Percentiles rank a stretch among this genome's conserved stretches.
Conservation (phyloP, 2,113 vertebrate genomes). For the Harpagus bidentatus region DNA sequence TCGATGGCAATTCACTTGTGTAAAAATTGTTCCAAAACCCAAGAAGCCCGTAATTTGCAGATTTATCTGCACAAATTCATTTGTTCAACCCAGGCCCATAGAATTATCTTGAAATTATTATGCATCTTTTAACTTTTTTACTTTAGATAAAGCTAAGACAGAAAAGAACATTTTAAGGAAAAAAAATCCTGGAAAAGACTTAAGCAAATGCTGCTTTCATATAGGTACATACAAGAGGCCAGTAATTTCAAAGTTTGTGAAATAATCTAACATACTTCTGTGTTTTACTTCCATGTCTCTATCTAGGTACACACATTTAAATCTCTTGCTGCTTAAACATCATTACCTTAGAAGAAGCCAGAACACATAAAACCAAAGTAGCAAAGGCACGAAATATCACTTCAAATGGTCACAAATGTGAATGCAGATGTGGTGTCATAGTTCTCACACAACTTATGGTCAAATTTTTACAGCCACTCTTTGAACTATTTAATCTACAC, state of each 20-base stretch:
- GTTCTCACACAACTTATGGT: not conserved
- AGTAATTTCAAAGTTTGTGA: not conserved
- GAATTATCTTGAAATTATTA: not conserved
- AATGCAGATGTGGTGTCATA: not conserved
- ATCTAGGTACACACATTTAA: not conserved
- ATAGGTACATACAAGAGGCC: not conserved
- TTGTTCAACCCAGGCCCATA: not conserved
- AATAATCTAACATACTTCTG: not conserved
- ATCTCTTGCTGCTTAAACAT: not conserved
- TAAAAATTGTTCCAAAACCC: not conserved
- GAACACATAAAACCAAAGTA: not conserved
- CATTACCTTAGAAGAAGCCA: not conserved
- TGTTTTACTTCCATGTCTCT: not conserved
- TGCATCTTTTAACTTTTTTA: not conserved
- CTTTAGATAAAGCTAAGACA: not conserved
- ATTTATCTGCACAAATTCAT: not conserved
- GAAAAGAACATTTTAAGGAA: not conserved
- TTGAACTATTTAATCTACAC: not conserved
- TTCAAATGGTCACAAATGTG: not conserved
- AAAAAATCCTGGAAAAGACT: not conserved
- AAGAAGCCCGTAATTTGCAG: not conserved
- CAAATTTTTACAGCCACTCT: not conserved
- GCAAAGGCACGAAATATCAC: not conserved
- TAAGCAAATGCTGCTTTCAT: not conserved
- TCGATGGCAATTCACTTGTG: not conserved